A percentile compares a stretch with the other conserved stretches of the same genome.
These are phyloP conservation scores for Syrmaticus mikado DNA, from an alignment of 2,113 vertebrate species.

Conservation along the genomic window DNA sequence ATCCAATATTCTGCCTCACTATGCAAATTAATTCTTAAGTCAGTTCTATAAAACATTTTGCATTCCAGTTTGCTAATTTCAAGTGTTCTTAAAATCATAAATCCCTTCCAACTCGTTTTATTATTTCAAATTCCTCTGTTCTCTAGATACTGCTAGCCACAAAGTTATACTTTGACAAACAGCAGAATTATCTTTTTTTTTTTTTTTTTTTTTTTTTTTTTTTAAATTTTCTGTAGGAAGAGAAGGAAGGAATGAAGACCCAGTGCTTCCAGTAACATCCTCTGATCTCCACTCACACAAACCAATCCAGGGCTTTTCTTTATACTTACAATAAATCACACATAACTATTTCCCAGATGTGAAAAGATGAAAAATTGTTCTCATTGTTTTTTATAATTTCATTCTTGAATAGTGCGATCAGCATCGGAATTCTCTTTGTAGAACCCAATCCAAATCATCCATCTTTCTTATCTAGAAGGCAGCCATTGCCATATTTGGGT, in stretches of 20 bases:
- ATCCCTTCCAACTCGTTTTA: not conserved
- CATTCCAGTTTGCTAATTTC: not conserved
- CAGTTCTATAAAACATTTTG: not conserved
- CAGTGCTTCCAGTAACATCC: not conserved
- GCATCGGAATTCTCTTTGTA: not conserved
- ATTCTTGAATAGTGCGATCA: not conserved
- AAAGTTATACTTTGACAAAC: not conserved
- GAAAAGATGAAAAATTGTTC: not conserved
- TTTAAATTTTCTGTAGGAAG: not conserved
- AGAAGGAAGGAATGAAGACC: not conserved
- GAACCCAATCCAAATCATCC: not conserved
- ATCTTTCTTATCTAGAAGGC: not conserved
- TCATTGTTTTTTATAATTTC: not conserved
- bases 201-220: not conserved
- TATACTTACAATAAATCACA: not conserved
- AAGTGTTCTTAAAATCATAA: not conserved
- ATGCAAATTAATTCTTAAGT: not conserved
- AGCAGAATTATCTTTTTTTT: not conserved
- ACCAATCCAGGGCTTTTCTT: not conserved
- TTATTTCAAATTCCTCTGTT: not conserved
- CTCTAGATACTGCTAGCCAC: not conserved
- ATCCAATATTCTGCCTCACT: not conserved
- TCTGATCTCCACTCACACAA: not conserved
- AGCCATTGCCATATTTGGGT: accelerated
- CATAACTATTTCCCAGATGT: not conserved